Percentiles rank a stretch among this genome's conserved stretches.
phyloP scores from a whole-genome alignment of 1,140 invertebrate species.

The Drosophila azteca region DNA sequence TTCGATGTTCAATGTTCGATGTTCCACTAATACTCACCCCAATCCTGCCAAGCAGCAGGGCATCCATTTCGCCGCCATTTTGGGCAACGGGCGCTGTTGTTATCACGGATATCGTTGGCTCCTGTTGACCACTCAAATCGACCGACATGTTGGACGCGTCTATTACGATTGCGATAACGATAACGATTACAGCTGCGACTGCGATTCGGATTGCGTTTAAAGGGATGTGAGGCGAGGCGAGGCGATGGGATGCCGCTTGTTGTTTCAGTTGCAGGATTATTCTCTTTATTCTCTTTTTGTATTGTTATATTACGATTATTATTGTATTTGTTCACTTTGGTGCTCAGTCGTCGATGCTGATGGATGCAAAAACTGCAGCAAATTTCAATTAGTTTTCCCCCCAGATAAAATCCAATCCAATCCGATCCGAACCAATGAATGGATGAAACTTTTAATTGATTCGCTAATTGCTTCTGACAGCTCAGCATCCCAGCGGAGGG shows the following conservation, averaged over 20 bases:
- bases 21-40: conserved; percentile 86
- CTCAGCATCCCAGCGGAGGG: not conserved
- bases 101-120: conserved; percentile 80
- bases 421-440: conserved; percentile 3
- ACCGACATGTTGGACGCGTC: conserved; percentile 62
- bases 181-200: too few species aligned
- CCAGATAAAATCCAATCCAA: not conserved
- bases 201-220: too few species aligned
- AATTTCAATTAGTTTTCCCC: conserved; percentile 10
- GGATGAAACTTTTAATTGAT: conserved; percentile 47
- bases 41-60: conserved; percentile 88
- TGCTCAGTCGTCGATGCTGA: conserved; percentile 39
- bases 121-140: conserved; percentile 75
- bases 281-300: too few species aligned
- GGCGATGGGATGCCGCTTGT: conserved; percentile 2
- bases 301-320: conserved; percentile 26
- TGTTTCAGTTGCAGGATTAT: conserved; percentile 28
- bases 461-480: conserved; percentile 45
- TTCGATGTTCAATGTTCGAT: not conserved
- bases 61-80: conserved; percentile 90
- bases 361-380: conserved; percentile 35
- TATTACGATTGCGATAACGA: too few species aligned
- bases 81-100: conserved; percentile 83
- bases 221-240: too few species aligned
- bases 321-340: conserved; percentile 51